These are phyloP conservation scores for Acronicta psi DNA, from an alignment of 2,888 invertebrate genomes.

Conservation along the genomic window DNA sequence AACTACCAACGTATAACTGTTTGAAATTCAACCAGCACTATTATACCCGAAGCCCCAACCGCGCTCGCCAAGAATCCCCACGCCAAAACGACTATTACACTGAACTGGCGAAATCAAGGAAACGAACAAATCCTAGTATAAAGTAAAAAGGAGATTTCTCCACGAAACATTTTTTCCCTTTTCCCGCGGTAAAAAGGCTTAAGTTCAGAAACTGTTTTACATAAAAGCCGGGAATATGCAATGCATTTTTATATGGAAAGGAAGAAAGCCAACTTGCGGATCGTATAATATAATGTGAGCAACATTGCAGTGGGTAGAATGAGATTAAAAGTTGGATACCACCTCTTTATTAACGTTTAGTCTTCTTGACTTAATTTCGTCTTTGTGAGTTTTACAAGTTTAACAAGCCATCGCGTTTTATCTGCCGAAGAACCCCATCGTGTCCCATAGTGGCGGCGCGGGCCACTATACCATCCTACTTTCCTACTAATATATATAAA, in stretches of 20 bases:
- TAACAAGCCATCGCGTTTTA: too few relatives aligned
- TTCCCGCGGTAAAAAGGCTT: conserved; percentile 59
- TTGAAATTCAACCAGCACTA: conserved; percentile 53
- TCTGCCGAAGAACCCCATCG: too few relatives aligned
- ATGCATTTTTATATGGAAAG: conserved; percentile 61
- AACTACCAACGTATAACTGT: conserved; percentile 36
- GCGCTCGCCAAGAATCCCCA: conserved; percentile 44
- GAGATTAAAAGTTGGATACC: conserved; percentile 55
- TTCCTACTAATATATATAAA: too few relatives aligned
- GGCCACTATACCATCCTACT: too few relatives aligned
- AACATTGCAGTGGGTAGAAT: conserved; percentile 30
- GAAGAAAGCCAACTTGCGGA: conserved; percentile 39
- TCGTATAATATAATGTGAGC: conserved; percentile 47
- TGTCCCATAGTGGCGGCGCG: too few relatives aligned
- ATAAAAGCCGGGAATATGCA: conserved; percentile 61
- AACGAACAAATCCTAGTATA: conserved; percentile 55
- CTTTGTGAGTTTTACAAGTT: conserved; percentile 22
- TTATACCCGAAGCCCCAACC: conserved; percentile 46
- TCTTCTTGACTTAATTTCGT: conserved; percentile 30
- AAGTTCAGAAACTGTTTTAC: conserved; percentile 65
- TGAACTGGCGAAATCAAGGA: conserved; percentile 54
- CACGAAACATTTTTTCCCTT: conserved; percentile 51
- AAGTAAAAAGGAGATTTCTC: conserved; percentile 58
- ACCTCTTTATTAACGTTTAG: conserved; percentile 41
- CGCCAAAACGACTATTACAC: conserved; percentile 48